phyloP scores from a whole-genome alignment of 23 tunicate genomes.

The Ascidia mentula region DNA sequence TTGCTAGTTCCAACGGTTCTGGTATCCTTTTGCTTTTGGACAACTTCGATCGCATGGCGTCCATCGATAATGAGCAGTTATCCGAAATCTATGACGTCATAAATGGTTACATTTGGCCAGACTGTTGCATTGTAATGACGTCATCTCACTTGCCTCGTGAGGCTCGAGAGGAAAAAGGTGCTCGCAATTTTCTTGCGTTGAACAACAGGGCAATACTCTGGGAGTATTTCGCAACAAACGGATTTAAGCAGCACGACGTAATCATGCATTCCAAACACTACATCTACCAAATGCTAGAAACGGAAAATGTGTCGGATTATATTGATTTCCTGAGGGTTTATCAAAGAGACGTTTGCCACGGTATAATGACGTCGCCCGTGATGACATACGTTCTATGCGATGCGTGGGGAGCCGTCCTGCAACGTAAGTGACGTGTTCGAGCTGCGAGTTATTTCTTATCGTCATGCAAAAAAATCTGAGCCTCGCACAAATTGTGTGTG shows the following conservation, averaged over 20 bases:
- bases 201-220: background rate
- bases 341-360: conserved; percentile 75
- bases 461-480: too few species aligned
- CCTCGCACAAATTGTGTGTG: too few species aligned
- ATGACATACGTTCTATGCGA: conserved; percentile 26
- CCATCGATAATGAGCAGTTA: conserved; percentile 32
- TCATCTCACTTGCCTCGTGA: conserved; percentile 10
- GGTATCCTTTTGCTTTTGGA: conserved; percentile 54
- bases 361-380: conserved; percentile 31
- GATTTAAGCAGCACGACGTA: conserved; percentile 50
- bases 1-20: conserved; percentile 32
- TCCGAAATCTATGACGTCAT: conserved; percentile 67
- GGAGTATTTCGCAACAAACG: conserved; percentile 11
- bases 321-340: conserved; percentile 30
- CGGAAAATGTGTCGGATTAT: background rate
- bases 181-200: background rate
- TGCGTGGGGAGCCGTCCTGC: background rate
- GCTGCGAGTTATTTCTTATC: too few species aligned
- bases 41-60: conserved; percentile 36
- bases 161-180: background rate
- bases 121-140: conserved; percentile 49
- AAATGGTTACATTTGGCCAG: conserved; percentile 43
- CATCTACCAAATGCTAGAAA: background rate
- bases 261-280: conserved; percentile 18
- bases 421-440: background rate